Conservation (phyloP, 2,888 invertebrate species). For the Melikaiella ostensackeni region DNA sequence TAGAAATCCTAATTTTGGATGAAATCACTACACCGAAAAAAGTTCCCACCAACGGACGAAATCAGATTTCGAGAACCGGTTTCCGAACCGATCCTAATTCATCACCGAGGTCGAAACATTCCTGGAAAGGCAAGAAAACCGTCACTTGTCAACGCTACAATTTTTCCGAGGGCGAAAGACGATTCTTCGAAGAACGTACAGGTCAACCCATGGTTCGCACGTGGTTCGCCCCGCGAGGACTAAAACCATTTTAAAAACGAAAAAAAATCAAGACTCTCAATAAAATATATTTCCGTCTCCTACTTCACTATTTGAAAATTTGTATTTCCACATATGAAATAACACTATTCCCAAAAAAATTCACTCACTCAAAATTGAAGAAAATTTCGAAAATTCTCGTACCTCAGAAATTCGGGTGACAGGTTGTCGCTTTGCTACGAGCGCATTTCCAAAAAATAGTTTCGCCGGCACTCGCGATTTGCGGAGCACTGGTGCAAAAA, state of each 20-base stretch:
- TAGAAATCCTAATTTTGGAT: neutral
- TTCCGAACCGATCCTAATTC: neutral
- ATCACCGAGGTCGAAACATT: neutral
- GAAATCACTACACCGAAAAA: neutral
- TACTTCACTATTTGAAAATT: neutral
- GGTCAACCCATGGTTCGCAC: constrained; percentile 25
- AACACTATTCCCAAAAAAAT: neutral
- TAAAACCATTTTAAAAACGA: neutral
- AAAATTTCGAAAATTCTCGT: constrained; percentile 43
- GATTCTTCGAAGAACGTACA: constrained; percentile 8
- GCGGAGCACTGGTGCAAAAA: constrained; percentile 23
- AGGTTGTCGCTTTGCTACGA: constrained; percentile 68
- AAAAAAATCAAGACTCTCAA: neutral
- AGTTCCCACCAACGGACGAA: neutral
- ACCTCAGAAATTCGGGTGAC: constrained; percentile 71
- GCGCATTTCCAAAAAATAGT: constrained; percentile 61
- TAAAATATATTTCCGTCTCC: neutral
- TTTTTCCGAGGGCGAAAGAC: neutral
- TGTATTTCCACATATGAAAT: neutral
- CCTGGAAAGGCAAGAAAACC: constrained; percentile 22
- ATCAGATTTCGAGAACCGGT: neutral
- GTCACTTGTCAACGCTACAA: constrained; percentile 23
- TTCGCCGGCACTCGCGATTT: constrained; percentile 24
- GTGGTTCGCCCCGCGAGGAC: neutral
- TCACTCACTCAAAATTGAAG: neutral